These are phyloP conservation scores for Sesia bembeciformis DNA, from an alignment of 2,888 invertebrate species.

Conservation along the genomic window DNA sequence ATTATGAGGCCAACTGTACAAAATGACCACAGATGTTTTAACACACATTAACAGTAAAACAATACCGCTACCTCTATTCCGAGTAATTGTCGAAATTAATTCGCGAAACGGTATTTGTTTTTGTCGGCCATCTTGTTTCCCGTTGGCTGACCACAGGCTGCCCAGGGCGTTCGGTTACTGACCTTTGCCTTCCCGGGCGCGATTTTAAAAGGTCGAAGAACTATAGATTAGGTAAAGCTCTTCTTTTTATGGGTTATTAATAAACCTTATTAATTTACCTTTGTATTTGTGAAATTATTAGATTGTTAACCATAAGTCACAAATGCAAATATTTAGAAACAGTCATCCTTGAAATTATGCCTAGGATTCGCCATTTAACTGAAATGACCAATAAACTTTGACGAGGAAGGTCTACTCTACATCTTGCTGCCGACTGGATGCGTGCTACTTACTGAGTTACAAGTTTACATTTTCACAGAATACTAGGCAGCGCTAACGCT, in stretches of 20 bases:
- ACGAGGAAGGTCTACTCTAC: no score
- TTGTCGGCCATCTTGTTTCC: constrained; percentile 19
- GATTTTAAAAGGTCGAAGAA: constrained; percentile 5
- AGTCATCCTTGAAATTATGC: no score
- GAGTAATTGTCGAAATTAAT: constrained; percentile 14
- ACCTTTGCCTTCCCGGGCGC: constrained; percentile 7
- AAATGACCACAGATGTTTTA: not conserved
- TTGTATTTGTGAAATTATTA: not conserved
- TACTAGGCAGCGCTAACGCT: no score
- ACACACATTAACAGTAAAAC: not conserved
- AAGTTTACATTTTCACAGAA: no score
- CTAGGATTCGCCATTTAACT: no score
- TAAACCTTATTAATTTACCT: not conserved
- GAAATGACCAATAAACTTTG: no score
- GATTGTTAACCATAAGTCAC: no score
- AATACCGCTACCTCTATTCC: not conserved
- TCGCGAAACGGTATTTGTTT: constrained; percentile 19
- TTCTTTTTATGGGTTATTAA: not conserved
- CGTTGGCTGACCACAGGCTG: constrained; percentile 25
- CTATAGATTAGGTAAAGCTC: not conserved
- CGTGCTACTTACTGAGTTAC: no score
- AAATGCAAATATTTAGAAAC: no score
- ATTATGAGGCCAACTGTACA: no score
- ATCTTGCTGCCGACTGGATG: no score
- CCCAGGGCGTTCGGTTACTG: constrained; percentile 15